These are phyloP conservation scores for Cyclopterus lumpus DNA, from an alignment of 2,797 vertebrate species.

Conservation along the genomic window DNA sequence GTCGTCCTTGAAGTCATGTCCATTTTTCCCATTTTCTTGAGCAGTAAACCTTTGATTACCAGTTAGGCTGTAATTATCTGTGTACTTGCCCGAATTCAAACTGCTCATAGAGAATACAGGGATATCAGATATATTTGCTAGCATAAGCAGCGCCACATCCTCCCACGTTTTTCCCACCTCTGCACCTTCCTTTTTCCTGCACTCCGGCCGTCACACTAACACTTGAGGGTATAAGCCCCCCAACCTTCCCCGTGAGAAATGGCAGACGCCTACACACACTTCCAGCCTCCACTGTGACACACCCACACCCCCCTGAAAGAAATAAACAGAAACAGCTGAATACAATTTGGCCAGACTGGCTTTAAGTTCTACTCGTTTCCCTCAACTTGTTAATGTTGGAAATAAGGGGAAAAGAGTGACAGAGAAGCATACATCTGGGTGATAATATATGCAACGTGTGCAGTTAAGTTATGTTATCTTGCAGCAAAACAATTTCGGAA, in stretches of 20 bases:
- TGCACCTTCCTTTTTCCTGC: slow-evolving; percentile 31
- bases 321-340: slow-evolving; percentile 79
- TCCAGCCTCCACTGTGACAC: slow-evolving; percentile 43
- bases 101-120: slow-evolving; percentile 14
- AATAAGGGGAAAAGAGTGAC: not conserved
- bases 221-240: slow-evolving; percentile 39
- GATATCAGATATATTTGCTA: slow-evolving; percentile 39
- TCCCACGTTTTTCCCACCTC: slow-evolving; percentile 25
- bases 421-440: slow-evolving; percentile 20
- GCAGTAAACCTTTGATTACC: slow-evolving; percentile 4
- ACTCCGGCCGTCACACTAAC: slow-evolving; percentile 19
- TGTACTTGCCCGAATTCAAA: slow-evolving; percentile 1
- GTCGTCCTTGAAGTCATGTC: slow-evolving; percentile 18
- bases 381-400: slow-evolving; percentile 38
- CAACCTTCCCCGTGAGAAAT: slow-evolving; percentile 60
- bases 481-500: slow-evolving; percentile 1
- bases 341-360: slow-evolving; percentile 74
- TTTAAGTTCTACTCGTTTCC: slow-evolving; percentile 71
- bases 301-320: slow-evolving; percentile 42
- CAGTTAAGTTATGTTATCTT: slow-evolving; percentile 8
- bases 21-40: slow-evolving; percentile 3
- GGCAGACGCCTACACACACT: slow-evolving; percentile 62
- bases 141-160: slow-evolving; percentile 27
- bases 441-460: slow-evolving; percentile 8
- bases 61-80: slow-evolving; percentile 21